These are phyloP conservation scores for Arizona elegans DNA, from an alignment of 2,113 vertebrate genomes.

Conservation along the genomic window DNA sequence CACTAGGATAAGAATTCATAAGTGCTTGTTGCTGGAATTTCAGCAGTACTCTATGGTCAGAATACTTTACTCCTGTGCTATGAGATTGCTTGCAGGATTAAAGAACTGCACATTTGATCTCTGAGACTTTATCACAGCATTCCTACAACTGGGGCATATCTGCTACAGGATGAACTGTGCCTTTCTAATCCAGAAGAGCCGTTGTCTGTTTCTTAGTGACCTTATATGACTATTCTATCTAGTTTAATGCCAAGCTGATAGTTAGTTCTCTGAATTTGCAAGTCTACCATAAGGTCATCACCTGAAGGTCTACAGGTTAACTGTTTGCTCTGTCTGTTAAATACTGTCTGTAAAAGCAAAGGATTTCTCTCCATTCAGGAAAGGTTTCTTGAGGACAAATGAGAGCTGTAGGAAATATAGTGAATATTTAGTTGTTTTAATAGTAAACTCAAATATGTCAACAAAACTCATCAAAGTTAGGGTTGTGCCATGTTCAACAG, in stretches of 20 bases:
- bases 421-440: not conserved
- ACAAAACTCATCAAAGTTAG: not conserved
- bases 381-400: not conserved
- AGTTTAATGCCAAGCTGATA: not conserved
- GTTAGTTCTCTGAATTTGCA: not conserved
- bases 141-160: not conserved
- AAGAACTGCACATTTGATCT: not conserved
- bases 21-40: not conserved
- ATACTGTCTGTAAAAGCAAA: not conserved
- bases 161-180: not conserved
- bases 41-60: not conserved
- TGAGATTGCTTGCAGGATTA: not conserved
- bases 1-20: conserved; percentile 26
- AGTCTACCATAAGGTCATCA: not conserved
- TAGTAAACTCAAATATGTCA: not conserved
- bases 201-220: not conserved
- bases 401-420: not conserved
- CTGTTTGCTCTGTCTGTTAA: not conserved
- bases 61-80: not conserved
- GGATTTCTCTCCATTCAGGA: not conserved
- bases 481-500: not conserved
- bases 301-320: not conserved
- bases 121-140: not conserved
- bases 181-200: not conserved
- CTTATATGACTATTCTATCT: not conserved